Base-by-base conservation (phyloP, 2,113 vertebrate species). In the Otocyon megalotis region DNA sequence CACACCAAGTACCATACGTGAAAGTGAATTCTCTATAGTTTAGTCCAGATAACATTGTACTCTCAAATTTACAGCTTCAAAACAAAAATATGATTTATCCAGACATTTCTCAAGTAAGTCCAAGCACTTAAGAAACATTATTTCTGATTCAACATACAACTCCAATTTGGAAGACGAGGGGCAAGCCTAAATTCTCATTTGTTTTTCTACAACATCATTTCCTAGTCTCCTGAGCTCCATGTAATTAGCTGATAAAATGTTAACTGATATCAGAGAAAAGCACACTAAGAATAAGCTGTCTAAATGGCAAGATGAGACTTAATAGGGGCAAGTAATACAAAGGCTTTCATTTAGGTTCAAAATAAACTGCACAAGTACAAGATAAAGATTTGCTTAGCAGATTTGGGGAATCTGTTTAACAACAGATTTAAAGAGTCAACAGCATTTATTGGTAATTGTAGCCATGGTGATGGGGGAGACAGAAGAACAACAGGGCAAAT, bases 381-480 rank as follows among this genome's bases (percentile, higher is more conserved):
- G 19, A 76, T 72, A 94, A 96, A 95, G 53, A 84, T 65, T 50
- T 93, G 87, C 90, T 91, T 87, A 93, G 90, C n/a, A 86, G 22
- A 93, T 93, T 56, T 92, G 89, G 89, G 13, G n/a, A 89, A 89
- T 87, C 19, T 95, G 82, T 82, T 83, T 90, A 93, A 92, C 65
- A 89, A 96, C 71, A 91, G 76, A 93, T 86, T 93, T 85, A n/a
- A 71, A 91, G n/a, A 72, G n/a, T 87, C 37, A 90, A 92, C 53
- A 93, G 12, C 69, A 80, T 79, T 94, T 83, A 84, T 32, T 77
- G 60, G 88, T 96, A 95, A 95, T 63, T 90, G 17, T 81, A 94
- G 58, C 48, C 35, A 90, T 48, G 62, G 62, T 92, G 53, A 87
- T 89, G 24, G 56, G 56, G 24, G 74, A 91, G 74, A 58, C 13